Evolutionary conservation across 2,888 invertebrate species (phyloP).

Genomic region (Bruchidius siliquastri): DNA sequence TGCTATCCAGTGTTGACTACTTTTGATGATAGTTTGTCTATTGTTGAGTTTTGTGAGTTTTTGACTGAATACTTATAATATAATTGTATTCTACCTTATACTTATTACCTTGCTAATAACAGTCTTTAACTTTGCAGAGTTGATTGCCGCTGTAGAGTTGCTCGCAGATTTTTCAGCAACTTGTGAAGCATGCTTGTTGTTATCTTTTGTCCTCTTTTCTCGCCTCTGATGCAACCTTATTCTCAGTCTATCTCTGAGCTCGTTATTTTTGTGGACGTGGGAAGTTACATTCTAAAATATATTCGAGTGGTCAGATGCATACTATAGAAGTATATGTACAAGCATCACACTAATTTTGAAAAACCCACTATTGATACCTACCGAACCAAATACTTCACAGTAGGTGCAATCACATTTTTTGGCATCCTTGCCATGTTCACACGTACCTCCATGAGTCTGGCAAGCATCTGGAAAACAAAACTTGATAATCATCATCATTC

Average conservation of each 20-base stretch:
- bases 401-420: slow-evolving; percentile 44
- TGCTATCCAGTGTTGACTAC: too few species aligned
- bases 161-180: slow-evolving; percentile 2
- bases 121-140: slow-evolving; percentile 20
- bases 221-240: slow-evolving; percentile 39
- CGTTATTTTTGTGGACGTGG: slow-evolving; percentile 36
- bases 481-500: background rate
- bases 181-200: slow-evolving; percentile 15
- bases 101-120: slow-evolving; percentile 15
- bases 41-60: too few species aligned
- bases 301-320: background rate
- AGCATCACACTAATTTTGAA: background rate
- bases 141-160: slow-evolving; percentile 5
- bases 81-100: background rate
- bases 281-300: slow-evolving; percentile 14
- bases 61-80: too few species aligned
- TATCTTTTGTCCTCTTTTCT: slow-evolving; percentile 28
- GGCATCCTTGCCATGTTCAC: slow-evolving; percentile 32
- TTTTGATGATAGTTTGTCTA: too few species aligned
- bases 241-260: slow-evolving; percentile 41
- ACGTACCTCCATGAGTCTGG: slow-evolving; percentile 7
- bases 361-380: slow-evolving; percentile 14
- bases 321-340: background rate
- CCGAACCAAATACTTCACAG: slow-evolving; percentile 43
- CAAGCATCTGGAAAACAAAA: background rate